Evolutionary conservation across 1,140 invertebrate species (phyloP).

Genomic region (Achroia grisella): DNA sequence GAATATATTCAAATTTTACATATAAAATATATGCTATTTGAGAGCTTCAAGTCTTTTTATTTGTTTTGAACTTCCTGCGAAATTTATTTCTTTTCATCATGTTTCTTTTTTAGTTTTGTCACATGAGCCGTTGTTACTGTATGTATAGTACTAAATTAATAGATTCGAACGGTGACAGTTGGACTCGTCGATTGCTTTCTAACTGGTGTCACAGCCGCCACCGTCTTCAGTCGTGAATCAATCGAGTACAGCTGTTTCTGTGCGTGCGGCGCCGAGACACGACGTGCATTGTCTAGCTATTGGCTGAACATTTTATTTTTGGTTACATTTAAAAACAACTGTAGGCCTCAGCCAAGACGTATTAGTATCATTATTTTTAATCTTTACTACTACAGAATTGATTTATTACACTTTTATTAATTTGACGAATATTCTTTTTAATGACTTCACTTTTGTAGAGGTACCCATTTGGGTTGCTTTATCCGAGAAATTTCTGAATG

Average conservation of each 20-base stretch:
- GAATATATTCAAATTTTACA: too few species aligned
- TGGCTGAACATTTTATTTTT: constrained; percentile 29
- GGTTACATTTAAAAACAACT: constrained; percentile 27
- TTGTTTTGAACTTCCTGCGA: too few species aligned
- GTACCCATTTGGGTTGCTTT: too few species aligned
- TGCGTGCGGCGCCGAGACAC: constrained; percentile 4
- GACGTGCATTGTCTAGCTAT: constrained; percentile 34
- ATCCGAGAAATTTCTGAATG: too few species aligned
- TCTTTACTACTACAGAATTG: constrained; percentile 3
- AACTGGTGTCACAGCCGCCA: neutral
- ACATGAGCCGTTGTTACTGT: too few species aligned
- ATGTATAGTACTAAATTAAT: constrained; percentile 2
- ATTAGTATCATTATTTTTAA: constrained; percentile 1
- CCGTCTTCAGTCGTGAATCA: constrained; percentile 8
- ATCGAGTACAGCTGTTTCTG: constrained; percentile 13
- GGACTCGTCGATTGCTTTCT: neutral
- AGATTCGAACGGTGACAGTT: neutral
- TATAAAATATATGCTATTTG: too few species aligned
- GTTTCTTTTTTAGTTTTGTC: too few species aligned
- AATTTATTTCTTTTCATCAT: too few species aligned
- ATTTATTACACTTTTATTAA: constrained; percentile 1
- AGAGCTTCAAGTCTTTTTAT: too few species aligned
- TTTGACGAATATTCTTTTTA: neutral
- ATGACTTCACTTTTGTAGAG: too few species aligned
- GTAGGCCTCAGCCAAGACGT: constrained; percentile 10